phyloP scores from a whole-genome alignment of 2,797 vertebrate genomes.

The Heterohyrax brucei region DNA sequence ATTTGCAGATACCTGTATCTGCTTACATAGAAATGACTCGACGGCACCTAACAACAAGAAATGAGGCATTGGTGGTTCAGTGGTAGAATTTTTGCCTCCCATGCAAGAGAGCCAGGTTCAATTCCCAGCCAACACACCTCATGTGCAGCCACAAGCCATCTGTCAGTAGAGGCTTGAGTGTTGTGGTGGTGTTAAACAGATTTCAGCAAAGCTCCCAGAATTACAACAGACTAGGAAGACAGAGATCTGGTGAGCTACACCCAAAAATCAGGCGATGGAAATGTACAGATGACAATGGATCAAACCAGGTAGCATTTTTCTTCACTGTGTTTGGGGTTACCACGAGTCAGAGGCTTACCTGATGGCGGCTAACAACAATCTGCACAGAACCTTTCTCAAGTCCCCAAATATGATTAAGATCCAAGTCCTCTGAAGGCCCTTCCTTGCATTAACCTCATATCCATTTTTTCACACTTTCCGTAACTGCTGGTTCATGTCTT shows the following conservation, averaged over 20 bases:
- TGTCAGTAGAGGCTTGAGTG: no score
- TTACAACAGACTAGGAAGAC: no score
- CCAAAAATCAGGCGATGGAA: not conserved
- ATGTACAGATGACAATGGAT: not conserved
- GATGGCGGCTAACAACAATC: not conserved
- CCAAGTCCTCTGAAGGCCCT: not conserved
- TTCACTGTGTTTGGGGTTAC: no score
- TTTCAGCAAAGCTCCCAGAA: no score
- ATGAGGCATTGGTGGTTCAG: no score
- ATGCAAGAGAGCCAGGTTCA: no score
- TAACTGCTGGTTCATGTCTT: not conserved
- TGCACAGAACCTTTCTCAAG: not conserved
- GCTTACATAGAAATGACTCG: constrained; percentile 3
- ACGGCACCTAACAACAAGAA: no score
- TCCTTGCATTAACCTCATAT: not conserved
- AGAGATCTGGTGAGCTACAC: not conserved
- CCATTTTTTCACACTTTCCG: not conserved
- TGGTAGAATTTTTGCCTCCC: no score
- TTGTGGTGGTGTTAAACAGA: no score
- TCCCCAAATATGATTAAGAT: not conserved
- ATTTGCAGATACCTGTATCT: constrained; percentile 80
- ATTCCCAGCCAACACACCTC: no score
- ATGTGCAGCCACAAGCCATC: no score
- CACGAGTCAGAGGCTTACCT: not conserved
- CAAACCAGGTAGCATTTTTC: not conserved